These are phyloP conservation scores for Oscheius sp. DNA, from an alignment of 2,888 invertebrate species.

Conservation along the genomic window DNA sequence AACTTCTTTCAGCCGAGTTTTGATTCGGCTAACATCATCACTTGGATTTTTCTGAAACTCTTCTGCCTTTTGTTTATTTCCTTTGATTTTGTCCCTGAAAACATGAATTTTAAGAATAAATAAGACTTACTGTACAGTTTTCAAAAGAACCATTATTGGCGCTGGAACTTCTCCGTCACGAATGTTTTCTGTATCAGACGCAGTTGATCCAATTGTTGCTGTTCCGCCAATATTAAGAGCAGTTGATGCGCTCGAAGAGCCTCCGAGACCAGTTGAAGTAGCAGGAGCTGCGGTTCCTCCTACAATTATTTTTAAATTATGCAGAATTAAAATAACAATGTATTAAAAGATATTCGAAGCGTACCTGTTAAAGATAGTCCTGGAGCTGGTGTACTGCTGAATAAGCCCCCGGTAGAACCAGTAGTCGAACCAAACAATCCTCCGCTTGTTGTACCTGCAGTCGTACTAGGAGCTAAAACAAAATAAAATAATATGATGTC, in stretches of 20 bases:
- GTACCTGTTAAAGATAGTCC: no score
- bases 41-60: conserved; percentile 25
- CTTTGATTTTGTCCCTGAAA: conserved; percentile 8
- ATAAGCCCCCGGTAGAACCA: neutral
- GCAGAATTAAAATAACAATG: neutral
- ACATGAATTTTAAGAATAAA: neutral
- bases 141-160: conserved; percentile 17
- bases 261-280: conserved; percentile 25
- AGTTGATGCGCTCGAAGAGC: conserved; percentile 1
- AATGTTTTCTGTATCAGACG: conserved; percentile 27
- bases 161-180: conserved; percentile 28
- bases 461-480: neutral
- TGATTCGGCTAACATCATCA: conserved; percentile 26
- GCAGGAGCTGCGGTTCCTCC: neutral
- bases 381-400: conserved; percentile 8
- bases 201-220: neutral
- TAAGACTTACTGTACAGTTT: conserved; percentile 8
- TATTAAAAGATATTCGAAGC: conserved; percentile 4
- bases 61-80: conserved; percentile 33
- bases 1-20: conserved; percentile 31
- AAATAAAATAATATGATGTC: no score
- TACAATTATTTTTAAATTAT: neutral
- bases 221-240: conserved; percentile 13
- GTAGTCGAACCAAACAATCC: conserved; percentile 17
- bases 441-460: conserved; percentile 5